Evolutionary conservation across 2,113 vertebrate species (phyloP).

Genomic region (Heliornis fulica): DNA sequence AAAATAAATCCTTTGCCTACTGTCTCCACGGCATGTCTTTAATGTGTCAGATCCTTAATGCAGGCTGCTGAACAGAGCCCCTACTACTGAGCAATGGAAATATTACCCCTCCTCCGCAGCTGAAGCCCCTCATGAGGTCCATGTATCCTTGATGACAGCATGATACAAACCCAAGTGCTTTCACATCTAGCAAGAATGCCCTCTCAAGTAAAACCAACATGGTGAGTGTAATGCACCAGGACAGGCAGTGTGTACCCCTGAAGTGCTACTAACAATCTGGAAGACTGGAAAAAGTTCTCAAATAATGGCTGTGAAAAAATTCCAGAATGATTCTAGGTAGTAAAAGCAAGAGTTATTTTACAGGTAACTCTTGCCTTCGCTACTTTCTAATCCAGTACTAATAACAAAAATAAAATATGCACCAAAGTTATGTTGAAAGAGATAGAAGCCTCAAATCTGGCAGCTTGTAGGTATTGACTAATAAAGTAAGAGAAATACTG

Average conservation of each 20-base stretch:
- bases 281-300: neutral
- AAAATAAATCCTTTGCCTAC: neutral
- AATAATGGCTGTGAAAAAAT: neutral
- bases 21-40: neutral
- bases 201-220: neutral
- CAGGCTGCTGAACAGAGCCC: neutral
- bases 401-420: neutral
- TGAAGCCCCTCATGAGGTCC: neutral
- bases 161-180: neutral
- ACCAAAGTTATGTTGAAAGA: neutral
- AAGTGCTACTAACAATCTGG: fast-evolving
- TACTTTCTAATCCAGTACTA: neutral
- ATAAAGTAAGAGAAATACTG: neutral
- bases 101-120: fast-evolving
- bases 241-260: neutral
- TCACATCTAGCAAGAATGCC: neutral
- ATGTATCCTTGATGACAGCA: neutral
- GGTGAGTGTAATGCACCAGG: fast-evolving
- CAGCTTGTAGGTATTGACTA: neutral
- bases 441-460: neutral
- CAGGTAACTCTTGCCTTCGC: neutral
- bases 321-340: neutral
- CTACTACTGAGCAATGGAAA: fast-evolving
- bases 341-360: neutral
- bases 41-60: neutral